These are phyloP conservation scores for Hippocampus zosterae DNA, from an alignment of 2,113 vertebrate species.

Conservation along the genomic window DNA sequence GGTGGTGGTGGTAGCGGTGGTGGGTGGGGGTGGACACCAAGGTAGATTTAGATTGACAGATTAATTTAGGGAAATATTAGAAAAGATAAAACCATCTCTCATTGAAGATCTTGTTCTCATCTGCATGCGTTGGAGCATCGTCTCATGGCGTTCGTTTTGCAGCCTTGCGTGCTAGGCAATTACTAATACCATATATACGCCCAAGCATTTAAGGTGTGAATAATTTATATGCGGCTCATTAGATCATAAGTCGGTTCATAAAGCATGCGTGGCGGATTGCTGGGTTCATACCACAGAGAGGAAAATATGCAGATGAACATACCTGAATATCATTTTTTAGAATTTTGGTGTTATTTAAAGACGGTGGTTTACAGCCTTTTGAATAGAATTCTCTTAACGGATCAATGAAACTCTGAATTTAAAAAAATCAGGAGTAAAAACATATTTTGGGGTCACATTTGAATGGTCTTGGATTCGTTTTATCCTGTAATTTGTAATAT, in stretches of 20 bases:
- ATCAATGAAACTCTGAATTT: no score
- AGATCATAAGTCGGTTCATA: constrained; percentile 26
- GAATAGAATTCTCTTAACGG: no score
- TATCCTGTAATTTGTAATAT: no score
- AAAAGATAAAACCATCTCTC: background rate
- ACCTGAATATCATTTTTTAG: constrained; percentile 4
- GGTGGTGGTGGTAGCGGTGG: background rate
- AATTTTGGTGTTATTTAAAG: background rate
- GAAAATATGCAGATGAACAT: background rate
- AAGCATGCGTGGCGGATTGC: constrained; percentile 17
- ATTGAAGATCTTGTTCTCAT: constrained; percentile 8
- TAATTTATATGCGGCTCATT: constrained; percentile 36
- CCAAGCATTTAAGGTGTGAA: constrained; percentile 25
- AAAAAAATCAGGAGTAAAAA: no score
- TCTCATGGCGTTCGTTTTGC: constrained; percentile 10
- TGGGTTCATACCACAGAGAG: constrained; percentile 4
- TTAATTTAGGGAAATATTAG: background rate
- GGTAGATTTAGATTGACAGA: constrained; percentile 18
- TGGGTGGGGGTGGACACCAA: background rate
- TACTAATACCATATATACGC: constrained; percentile 16
- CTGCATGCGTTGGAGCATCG: no score
- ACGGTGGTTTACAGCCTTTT: no score
- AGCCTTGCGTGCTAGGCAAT: constrained; percentile 3
- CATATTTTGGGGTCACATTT: no score
- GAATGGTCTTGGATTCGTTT: no score